A percentile compares a stretch with the other conserved stretches of the same genome.
Conservation (phyloP, 2,113 vertebrate species). For the Thermophis baileyi region DNA sequence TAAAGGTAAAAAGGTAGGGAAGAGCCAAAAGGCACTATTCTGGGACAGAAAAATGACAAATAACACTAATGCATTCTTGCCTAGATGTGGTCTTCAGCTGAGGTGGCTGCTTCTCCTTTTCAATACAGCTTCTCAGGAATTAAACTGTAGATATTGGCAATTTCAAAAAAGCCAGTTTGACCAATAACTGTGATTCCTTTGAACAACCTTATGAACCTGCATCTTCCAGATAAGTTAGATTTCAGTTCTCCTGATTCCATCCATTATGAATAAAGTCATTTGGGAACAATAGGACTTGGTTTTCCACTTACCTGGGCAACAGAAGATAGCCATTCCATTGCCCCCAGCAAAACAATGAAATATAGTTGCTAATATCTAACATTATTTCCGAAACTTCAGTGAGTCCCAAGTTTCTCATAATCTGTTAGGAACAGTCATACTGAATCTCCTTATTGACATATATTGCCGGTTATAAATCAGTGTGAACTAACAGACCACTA, state of each 20-base stretch:
- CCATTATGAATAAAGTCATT: background rate
- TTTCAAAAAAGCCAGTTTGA: background rate
- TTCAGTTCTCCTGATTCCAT: background rate
- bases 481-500: slow-evolving; percentile 19
- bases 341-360: slow-evolving; percentile 18
- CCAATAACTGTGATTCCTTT: slow-evolving; percentile 8
- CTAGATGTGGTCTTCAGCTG: background rate
- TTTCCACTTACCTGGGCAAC: background rate
- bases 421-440: slow-evolving; percentile 33
- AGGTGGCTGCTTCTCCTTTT: background rate
- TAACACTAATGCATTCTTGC: background rate
- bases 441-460: slow-evolving; percentile 29
- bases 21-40: background rate
- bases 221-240: background rate
- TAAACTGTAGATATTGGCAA: background rate
- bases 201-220: background rate
- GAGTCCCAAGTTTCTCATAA: slow-evolving; percentile 24
- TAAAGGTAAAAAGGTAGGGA: background rate
- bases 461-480: slow-evolving; percentile 41
- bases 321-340: background rate
- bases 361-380: background rate
- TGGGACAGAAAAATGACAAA: background rate
- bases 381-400: slow-evolving; percentile 30
- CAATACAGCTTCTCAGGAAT: background rate
- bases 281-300: background rate